Evolutionary conservation across 2,888 invertebrate species (phyloP).

Genomic region (Carabus problematicus): DNA sequence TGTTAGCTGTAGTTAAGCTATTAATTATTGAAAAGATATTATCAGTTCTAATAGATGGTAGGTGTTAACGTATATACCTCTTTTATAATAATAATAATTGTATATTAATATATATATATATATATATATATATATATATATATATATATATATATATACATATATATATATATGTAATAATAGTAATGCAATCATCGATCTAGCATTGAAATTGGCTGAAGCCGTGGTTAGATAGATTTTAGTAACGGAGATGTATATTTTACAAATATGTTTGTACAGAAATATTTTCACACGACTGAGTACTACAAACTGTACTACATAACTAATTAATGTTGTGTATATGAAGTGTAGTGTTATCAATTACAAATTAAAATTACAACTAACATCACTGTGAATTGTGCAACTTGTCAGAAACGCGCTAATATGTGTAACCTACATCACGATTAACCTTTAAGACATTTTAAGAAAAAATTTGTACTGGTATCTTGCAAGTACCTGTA

Average conservation of each 20-base stretch:
- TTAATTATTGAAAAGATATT: slow-evolving; percentile 29
- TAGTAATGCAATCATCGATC: slow-evolving; percentile 14
- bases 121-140: too few species aligned
- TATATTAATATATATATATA: slow-evolving; percentile 39
- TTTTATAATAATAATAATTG: slow-evolving; percentile 38
- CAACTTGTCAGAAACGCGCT: too few species aligned
- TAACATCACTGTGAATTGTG: too few species aligned
- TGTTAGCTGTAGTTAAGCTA: slow-evolving; percentile 7
- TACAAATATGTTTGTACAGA: slow-evolving; percentile 42
- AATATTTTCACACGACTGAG: slow-evolving; percentile 42
- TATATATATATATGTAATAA: too few species aligned
- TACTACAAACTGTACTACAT: slow-evolving; percentile 40
- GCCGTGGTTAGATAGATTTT: slow-evolving; percentile 34
- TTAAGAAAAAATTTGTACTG: too few species aligned
- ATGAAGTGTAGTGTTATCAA: slow-evolving; percentile 1
- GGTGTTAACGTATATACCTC: slow-evolving; percentile 40
- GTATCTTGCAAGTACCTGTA: too few species aligned
- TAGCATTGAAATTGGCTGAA: slow-evolving; percentile 35
- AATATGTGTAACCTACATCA: too few species aligned
- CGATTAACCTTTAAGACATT: too few species aligned
- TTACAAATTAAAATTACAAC: background rate
- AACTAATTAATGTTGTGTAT: slow-evolving; percentile 30
- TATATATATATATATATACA: too few species aligned
- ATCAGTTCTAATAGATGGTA: slow-evolving; percentile 23
- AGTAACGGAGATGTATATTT: slow-evolving; percentile 36